A percentile compares a stretch with the other conserved stretches of the same genome.
These are phyloP conservation scores for Synanthedon andrenaeformis DNA, from an alignment of 2,888 invertebrate species.

Conservation along the genomic window DNA sequence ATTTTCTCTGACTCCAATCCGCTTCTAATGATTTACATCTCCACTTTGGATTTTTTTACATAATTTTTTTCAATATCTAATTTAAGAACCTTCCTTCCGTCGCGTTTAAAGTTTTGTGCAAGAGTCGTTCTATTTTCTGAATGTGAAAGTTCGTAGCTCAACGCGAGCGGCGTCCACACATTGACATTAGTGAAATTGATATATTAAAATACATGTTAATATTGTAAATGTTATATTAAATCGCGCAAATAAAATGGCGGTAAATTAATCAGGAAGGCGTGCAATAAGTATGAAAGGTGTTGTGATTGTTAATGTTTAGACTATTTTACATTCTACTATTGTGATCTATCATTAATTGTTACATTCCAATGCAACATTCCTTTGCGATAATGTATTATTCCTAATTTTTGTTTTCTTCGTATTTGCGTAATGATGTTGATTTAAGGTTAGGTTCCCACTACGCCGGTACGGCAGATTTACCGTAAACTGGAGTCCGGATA, in stretches of 20 bases:
- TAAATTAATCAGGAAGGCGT: conserved; percentile 61
- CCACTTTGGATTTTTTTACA: no score
- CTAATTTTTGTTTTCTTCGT: not conserved
- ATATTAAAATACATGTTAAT: conserved; percentile 63
- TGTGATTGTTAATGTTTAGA: conserved; percentile 63
- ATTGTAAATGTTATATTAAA: conserved; percentile 65
- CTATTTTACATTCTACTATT: conserved; percentile 11
- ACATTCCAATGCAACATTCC: conserved; percentile 56
- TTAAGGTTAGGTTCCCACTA: no score
- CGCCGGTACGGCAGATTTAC: no score
- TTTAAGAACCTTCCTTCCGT: no score
- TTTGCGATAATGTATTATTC: conserved; percentile 12
- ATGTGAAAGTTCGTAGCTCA: not conserved
- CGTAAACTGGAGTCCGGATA: no score
- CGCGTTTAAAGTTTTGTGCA: no score
- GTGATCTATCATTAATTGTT: conserved; percentile 42
- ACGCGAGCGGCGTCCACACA: conserved; percentile 40
- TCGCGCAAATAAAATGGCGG: conserved; percentile 36
- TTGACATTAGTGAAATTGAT: conserved; percentile 64
- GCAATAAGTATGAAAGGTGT: conserved; percentile 67
- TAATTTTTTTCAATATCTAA: no score
- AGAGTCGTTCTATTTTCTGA: not conserved
- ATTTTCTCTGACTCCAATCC: no score
- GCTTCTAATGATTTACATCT: no score
- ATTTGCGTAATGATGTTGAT: not conserved